These are phyloP conservation scores for Pollenia amentaria DNA, from an alignment of 2,888 invertebrate species.

Conservation along the genomic window DNA sequence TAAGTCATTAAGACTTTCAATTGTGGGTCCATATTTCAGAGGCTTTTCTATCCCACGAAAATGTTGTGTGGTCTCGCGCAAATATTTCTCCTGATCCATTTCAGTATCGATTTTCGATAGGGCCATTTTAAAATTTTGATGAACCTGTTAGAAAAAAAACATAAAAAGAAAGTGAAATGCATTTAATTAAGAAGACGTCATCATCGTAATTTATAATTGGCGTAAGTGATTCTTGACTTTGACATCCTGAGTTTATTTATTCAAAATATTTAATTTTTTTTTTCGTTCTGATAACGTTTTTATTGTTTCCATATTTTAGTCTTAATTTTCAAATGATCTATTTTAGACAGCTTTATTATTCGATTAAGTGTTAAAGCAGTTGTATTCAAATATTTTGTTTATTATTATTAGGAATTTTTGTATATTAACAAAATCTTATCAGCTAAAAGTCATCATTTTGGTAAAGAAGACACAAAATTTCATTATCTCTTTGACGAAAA, in stretches of 20 bases:
- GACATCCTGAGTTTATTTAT: constrained; percentile 13
- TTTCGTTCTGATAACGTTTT: constrained; percentile 25
- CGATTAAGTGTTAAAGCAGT: background rate
- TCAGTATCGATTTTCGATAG: constrained; percentile 80
- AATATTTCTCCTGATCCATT: constrained; percentile 82
- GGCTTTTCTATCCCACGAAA: constrained; percentile 84
- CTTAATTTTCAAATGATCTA: background rate
- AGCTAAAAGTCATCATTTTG: constrained; percentile 41
- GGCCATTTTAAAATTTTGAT: constrained; percentile 81
- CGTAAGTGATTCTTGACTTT: background rate
- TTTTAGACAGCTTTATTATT: background rate
- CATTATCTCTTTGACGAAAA: constrained; percentile 35
- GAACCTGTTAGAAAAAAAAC: constrained; percentile 76
- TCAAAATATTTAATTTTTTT: constrained; percentile 2
- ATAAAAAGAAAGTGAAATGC: constrained; percentile 10
- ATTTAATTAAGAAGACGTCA: constrained; percentile 57
- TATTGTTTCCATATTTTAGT: background rate
- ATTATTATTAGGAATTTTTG: background rate
- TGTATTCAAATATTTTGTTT: constrained; percentile 19
- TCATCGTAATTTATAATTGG: background rate
- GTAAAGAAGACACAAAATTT: background rate
- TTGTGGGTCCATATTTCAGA: constrained; percentile 82
- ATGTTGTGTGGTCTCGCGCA: constrained; percentile 82
- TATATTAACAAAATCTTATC: constrained; percentile 62
- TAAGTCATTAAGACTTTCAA: constrained; percentile 87